A percentile compares a stretch with the other conserved stretches of the same genome.
These are phyloP conservation scores for Anthoscopus minutus DNA, from an alignment of 2,113 vertebrate species.

Conservation along the genomic window DNA sequence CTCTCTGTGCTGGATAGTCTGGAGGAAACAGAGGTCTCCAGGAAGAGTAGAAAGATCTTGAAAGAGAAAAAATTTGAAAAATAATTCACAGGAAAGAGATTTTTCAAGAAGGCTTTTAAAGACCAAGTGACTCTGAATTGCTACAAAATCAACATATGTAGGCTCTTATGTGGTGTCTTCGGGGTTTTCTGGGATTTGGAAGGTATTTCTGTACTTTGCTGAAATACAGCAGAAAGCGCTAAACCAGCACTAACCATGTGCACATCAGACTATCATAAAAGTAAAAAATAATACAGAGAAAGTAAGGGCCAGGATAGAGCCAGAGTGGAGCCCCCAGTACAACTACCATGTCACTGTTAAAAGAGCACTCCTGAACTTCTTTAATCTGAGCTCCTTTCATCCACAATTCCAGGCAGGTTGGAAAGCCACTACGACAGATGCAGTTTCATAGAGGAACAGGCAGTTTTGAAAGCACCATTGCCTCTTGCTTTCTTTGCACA, in stretches of 20 bases:
- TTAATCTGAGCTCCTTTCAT: not conserved
- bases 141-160: not conserved
- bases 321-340: not conserved
- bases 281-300: not conserved
- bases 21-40: not conserved
- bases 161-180: not conserved
- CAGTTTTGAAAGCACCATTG: not conserved
- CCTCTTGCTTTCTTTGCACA: not conserved
- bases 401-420: not conserved
- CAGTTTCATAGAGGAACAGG: not conserved
- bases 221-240: not conserved
- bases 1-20: not conserved
- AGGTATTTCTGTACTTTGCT: not conserved
- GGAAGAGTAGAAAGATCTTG: not conserved
- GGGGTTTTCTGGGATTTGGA: not conserved
- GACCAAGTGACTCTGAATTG: not conserved
- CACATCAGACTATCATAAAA: not conserved
- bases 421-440: not conserved
- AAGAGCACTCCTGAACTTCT: not conserved
- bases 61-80: not conserved
- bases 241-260: not conserved
- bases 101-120: not conserved
- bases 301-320: not conserved
- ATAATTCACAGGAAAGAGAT: not conserved
- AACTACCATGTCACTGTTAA: fast-evolving